Evolutionary conservation across 2,797 vertebrate genomes (phyloP), one percentile per base, ranked within the genome.

Genomic region (Danio albolineatus): DNA sequence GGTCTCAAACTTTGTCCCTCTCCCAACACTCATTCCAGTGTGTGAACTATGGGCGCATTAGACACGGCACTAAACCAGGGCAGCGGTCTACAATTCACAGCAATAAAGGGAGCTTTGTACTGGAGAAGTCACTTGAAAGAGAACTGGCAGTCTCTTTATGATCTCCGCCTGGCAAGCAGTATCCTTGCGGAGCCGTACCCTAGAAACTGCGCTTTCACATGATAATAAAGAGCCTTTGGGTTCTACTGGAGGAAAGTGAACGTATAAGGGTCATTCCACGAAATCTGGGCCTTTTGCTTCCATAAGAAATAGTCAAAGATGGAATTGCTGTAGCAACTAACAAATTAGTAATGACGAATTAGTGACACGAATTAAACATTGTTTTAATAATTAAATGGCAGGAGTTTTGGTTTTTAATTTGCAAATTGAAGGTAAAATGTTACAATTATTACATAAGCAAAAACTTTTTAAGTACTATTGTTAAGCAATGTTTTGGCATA

Each of bases 1-100:
- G 94, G 93, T 94, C 94, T 91, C 92, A 90, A 93, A 94, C 93
- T 93, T 91, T 94, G 92, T 92, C 90, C 91, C 90, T 85, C 89
- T 90, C 92, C 88, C 90, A 89, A 89, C 93, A 86, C 86, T 90
- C 84, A 83, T 88, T 89, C 88, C 89, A 90, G 83, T 87, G 90
- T 87, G 87, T 84, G 86, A 75, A 93, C 92, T 90, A 91, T 90
- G 85, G 91, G 81, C 90, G 85, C 91, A 94, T 95, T 95, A 93
- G 94, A 92, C 90, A 94, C 93, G 93, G 90, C 91, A 93, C 91
- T 94, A 92, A 93, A 92, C 86, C 92, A 88, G 90, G 89, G 91
- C 92, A 91, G 92, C 90, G 88, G 87, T 92, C 91, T 88, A 90
- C 93, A 92, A 91, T 93, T 88, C 91, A 87, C 85, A 14, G 86